phyloP scores from a whole-genome alignment of 2,113 vertebrate genomes.

The Notarius lentiginosus region DNA sequence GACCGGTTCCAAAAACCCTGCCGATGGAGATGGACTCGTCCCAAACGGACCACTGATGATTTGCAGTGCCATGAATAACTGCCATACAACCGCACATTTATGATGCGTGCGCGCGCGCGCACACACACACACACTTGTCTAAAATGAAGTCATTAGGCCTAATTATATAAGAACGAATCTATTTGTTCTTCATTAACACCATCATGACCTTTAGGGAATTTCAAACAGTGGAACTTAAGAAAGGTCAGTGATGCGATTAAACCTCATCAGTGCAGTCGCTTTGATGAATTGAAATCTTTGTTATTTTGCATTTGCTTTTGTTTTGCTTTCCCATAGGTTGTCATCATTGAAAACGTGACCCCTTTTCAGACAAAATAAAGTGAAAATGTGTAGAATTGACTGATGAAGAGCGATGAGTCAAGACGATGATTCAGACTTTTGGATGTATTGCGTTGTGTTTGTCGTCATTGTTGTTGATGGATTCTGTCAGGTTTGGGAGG shows the following conservation, averaged over 20 bases:
- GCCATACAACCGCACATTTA: not conserved
- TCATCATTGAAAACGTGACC: not conserved
- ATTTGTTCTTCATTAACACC: conserved; percentile 40
- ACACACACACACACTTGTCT: not conserved
- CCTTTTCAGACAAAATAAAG: not conserved
- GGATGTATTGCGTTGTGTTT: conserved; percentile 34
- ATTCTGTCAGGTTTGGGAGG: conserved; percentile 30
- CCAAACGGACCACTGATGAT: not conserved
- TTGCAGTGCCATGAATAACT: not conserved
- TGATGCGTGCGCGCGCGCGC: not conserved
- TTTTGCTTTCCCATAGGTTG: not conserved
- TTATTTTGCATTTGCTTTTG: not conserved
- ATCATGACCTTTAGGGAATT: conserved; percentile 33
- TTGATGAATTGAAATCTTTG: not conserved
- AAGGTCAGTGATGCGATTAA: not conserved
- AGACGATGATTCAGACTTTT: conserved; percentile 1
- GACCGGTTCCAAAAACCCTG: not conserved
- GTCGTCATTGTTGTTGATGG: conserved; percentile 41
- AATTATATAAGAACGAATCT: conserved; percentile 34
- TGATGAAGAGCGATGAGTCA: not conserved
- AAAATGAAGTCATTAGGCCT: conserved; percentile 34
- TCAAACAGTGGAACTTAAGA: conserved; percentile 15
- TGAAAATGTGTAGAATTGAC: not conserved
- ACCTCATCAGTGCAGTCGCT: not conserved
- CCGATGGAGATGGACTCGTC: not conserved